A percentile compares a stretch with the other conserved stretches of the same genome.
phyloP scores from a whole-genome alignment of 2,113 vertebrate species.

The Elephas maximus region DNA sequence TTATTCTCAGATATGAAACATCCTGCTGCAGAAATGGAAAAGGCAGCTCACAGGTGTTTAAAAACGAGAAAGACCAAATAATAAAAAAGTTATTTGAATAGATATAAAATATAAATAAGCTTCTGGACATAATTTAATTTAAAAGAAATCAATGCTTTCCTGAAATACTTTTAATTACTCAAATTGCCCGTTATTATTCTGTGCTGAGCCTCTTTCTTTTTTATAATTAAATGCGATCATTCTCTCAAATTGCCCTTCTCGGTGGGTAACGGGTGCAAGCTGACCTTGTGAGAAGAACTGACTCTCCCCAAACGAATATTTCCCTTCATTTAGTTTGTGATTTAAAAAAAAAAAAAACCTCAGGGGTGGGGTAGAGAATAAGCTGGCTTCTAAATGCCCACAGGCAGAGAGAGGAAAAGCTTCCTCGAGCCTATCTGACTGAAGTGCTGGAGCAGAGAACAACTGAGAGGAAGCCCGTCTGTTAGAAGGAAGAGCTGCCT shows the following conservation, averaged over 20 bases:
- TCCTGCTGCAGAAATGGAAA: constrained; percentile 62
- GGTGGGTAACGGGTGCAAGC: background rate
- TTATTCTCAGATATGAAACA: constrained; percentile 65
- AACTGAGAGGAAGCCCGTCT: accelerated
- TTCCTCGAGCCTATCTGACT: accelerated
- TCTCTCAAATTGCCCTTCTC: constrained; percentile 11
- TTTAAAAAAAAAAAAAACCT: background rate
- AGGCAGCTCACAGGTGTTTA: constrained; percentile 9
- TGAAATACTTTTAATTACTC: constrained; percentile 74
- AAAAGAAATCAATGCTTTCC: constrained; percentile 48
- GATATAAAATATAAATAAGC: constrained; percentile 30
- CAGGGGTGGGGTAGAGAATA: background rate
- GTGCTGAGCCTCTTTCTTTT: background rate
- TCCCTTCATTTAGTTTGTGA: background rate
- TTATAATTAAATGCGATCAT: constrained; percentile 52
- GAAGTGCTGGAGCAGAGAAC: background rate
- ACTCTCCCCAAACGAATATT: background rate
- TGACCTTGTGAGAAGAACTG: constrained; percentile 17
- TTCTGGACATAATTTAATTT: constrained; percentile 65
- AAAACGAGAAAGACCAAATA: constrained; percentile 65
- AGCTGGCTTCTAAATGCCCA: background rate
- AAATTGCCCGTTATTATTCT: background rate
- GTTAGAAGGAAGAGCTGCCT: no score
- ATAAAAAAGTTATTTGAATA: constrained; percentile 45
- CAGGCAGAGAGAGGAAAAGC: background rate